A percentile compares a stretch with the other conserved stretches of the same genome.
These are phyloP conservation scores for Poicephalus meyeri DNA, from an alignment of 2,113 vertebrate species.

Conservation along the genomic window DNA sequence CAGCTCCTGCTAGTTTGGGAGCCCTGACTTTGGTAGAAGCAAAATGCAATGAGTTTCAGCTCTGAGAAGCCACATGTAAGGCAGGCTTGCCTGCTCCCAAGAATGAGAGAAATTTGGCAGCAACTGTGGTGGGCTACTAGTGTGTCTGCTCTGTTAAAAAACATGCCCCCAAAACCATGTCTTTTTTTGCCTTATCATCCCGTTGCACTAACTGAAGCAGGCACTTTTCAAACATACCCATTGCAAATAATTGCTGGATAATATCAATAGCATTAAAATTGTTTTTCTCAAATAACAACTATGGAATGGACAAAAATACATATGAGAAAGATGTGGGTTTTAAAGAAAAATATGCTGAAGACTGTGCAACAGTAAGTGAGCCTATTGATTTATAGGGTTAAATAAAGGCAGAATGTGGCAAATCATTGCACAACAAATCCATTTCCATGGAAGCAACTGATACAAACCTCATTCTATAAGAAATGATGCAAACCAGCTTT, in stretches of 20 bases:
- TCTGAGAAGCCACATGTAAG: neutral
- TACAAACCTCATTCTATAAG: neutral
- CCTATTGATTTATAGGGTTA: neutral
- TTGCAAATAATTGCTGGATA: neutral
- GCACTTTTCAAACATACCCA: neutral
- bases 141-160: neutral
- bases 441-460: neutral
- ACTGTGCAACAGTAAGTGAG: neutral
- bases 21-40: neutral
- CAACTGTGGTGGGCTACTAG: neutral
- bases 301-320: neutral
- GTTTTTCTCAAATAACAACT: neutral
- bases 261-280: neutral
- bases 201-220: neutral
- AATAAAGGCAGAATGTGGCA: neutral
- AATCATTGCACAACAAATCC: neutral
- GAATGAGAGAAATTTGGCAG: neutral
- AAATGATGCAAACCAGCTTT: neutral
- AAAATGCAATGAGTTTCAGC: neutral
- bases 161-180: accelerated
- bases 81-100: neutral
- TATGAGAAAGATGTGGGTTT: neutral
- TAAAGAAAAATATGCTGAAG: neutral
- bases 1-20: neutral
- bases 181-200: neutral